Percentiles rank a stretch among this genome's conserved stretches.
These are phyloP conservation scores for Drosophila sp. DNA, from an alignment of 1,140 invertebrate species.

Conservation along the genomic window DNA sequence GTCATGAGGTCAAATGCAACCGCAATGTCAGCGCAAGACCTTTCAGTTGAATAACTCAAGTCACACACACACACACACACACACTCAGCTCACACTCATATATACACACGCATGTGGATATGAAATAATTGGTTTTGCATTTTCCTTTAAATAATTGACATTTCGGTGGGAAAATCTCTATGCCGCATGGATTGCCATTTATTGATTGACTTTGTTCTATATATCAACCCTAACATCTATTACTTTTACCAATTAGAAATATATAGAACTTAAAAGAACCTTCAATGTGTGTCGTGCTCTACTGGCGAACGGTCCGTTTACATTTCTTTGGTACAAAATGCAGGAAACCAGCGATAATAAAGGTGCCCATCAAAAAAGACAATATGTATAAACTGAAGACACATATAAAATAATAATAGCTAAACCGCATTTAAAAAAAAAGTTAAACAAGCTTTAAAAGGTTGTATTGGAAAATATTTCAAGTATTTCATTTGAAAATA, in stretches of 20 bases:
- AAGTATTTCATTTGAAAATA: too few relatives aligned
- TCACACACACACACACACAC: constrained; percentile 15
- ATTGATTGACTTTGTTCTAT: constrained; percentile 63
- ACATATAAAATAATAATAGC: too few relatives aligned
- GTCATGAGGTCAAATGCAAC: constrained; percentile 81
- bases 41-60: constrained; percentile 43
- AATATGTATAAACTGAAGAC: constrained; percentile 12
- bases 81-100: neutral
- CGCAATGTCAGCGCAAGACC: constrained; percentile 72
- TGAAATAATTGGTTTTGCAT: constrained; percentile 63
- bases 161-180: constrained; percentile 72
- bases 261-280: constrained; percentile 32
- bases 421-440: too few relatives aligned
- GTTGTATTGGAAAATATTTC: too few relatives aligned
- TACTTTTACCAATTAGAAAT: constrained; percentile 38
- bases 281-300: constrained; percentile 59
- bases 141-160: constrained; percentile 72
- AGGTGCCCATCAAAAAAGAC: too few relatives aligned
- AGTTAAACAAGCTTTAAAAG: too few relatives aligned
- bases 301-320: constrained; percentile 50
- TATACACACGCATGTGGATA: constrained; percentile 9
- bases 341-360: constrained; percentile 34
- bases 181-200: constrained; percentile 55
- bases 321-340: constrained; percentile 33
- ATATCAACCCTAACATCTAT: constrained; percentile 11